Percentiles rank a stretch among this genome's conserved stretches.
Evolutionary conservation across 2,113 vertebrate genomes (phyloP).

Genomic region (Xiphorhynchus elegans): DNA sequence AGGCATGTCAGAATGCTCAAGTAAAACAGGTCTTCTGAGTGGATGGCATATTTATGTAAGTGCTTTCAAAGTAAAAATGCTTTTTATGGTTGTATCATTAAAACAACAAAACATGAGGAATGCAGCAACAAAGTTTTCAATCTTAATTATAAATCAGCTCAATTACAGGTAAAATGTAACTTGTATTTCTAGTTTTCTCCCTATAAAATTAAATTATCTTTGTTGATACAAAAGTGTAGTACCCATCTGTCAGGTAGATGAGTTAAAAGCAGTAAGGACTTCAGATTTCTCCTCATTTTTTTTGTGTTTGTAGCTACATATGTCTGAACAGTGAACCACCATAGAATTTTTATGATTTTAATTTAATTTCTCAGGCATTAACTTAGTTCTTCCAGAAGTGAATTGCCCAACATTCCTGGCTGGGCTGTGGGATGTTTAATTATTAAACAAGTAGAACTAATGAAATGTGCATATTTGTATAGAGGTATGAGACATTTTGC

Average conservation of each 20-base stretch:
- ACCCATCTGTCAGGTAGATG: neutral
- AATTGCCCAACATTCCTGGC: neutral
- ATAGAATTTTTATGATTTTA: neutral
- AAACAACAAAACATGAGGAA: neutral
- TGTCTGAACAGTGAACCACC: neutral
- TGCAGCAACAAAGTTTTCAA: neutral
- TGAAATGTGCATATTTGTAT: neutral
- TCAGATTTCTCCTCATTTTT: neutral
- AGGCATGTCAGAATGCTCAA: conserved; percentile 14
- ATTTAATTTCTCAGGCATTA: neutral
- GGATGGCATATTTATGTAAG: conserved; percentile 24
- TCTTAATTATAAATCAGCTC: conserved; percentile 22
- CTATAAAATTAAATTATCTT: neutral
- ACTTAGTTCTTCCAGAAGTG: neutral
- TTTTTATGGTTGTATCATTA: neutral
- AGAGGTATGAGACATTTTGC: neutral
- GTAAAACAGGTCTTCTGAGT: conserved; percentile 4
- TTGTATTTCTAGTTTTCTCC: neutral
- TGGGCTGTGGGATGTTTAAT: neutral
- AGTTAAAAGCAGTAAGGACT: neutral
- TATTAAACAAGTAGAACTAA: neutral
- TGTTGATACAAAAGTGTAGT: neutral
- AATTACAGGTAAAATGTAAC: neutral
- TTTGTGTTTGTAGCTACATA: neutral
- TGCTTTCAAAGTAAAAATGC: conserved; percentile 12